Conservation (phyloP, 2,113 vertebrate genomes). For the Podarcis raffonei region DNA sequence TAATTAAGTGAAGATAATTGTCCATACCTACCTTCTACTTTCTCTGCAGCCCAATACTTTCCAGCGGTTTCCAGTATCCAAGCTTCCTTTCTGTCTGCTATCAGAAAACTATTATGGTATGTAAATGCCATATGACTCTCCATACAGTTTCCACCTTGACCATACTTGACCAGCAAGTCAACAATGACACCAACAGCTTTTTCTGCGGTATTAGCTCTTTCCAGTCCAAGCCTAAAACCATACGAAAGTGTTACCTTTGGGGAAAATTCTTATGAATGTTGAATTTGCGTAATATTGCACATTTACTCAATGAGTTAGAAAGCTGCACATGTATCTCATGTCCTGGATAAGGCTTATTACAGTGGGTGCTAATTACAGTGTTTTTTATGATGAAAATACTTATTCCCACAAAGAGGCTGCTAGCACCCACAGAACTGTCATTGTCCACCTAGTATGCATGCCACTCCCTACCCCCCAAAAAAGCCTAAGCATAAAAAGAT, state of each 20-base stretch:
- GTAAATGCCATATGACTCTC: slow-evolving; percentile 85
- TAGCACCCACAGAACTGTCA: neutral
- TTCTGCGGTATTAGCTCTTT: slow-evolving; percentile 91
- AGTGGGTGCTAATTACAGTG: too few relatives aligned
- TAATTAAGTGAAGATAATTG: neutral
- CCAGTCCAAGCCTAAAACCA: slow-evolving; percentile 89
- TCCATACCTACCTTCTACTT: slow-evolving; percentile 82
- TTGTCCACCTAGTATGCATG: neutral
- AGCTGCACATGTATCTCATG: neutral
- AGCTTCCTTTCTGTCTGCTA: slow-evolving; percentile 90
- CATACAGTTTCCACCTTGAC: slow-evolving; percentile 92
- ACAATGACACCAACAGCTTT: slow-evolving; percentile 87
- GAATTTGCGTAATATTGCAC: neutral
- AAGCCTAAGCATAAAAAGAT: neutral
- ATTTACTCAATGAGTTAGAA: neutral
- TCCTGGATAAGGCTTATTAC: neutral
- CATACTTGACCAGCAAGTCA: slow-evolving; percentile 88
- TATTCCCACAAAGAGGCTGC: neutral
- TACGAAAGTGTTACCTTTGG: slow-evolving; percentile 44
- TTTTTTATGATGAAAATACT: neutral
- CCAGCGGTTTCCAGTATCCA: slow-evolving; percentile 96
- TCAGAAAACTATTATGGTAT: slow-evolving; percentile 96
- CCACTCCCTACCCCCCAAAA: too few relatives aligned
- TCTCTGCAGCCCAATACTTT: slow-evolving; percentile 93
- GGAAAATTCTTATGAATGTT: neutral